Conservation (phyloP, 1,140 invertebrate species). For the Bombus balteatus region DNA sequence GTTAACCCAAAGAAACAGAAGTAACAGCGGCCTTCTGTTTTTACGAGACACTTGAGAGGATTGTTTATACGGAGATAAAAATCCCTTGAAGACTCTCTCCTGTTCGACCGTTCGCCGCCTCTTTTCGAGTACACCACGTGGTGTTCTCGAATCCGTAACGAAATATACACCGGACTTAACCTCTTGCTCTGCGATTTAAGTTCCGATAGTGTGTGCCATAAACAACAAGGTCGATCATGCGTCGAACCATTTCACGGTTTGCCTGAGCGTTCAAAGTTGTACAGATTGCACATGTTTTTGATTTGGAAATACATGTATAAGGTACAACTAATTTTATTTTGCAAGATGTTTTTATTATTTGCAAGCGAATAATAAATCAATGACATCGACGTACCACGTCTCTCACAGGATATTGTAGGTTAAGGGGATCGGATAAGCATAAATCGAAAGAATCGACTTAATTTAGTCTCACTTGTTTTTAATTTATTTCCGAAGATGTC, state of each 20-base stretch:
- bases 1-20: slow-evolving; percentile 26
- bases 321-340: no score
- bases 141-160: not conserved
- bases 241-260: no score
- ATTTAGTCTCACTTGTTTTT: not conserved
- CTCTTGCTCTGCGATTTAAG: no score
- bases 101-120: not conserved
- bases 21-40: slow-evolving; percentile 14
- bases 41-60: slow-evolving; percentile 29
- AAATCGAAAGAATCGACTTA: not conserved
- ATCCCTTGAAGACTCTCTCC: not conserved
- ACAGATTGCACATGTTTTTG: no score
- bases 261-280: no score
- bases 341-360: no score
- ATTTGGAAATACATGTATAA: no score
- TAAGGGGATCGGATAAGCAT: not conserved
- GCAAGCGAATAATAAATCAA: no score
- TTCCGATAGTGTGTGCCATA: no score
- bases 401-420: no score
- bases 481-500: not conserved
- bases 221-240: no score
- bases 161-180: not conserved
- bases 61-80: slow-evolving; percentile 22
- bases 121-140: not conserved
- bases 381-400: no score